Base-by-base conservation (phyloP, 2,888 invertebrate species). In the Eueremaeus valkanovi region DNA sequence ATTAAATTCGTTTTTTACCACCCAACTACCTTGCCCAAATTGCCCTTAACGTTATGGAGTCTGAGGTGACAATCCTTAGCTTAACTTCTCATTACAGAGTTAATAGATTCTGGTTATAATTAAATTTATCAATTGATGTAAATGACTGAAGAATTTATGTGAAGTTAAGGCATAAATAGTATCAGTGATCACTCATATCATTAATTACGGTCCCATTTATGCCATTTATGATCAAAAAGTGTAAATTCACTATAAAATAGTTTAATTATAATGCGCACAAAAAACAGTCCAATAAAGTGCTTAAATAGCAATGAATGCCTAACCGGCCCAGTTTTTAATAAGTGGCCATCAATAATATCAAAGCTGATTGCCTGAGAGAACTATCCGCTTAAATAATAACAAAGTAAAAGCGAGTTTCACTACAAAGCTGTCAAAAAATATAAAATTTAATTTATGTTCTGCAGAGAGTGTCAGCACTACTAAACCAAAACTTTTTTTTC, bases 361-460 rank as follows among this genome's bases (percentile, higher is more conserved):
- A 21, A 58, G 24, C 27, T 27, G 6, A 21, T 58, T 58, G 58
- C 58, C 58, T 58, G 9, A 24, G 16, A 58, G 58, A 24, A 8
- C 58, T 58, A 27, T 58, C 58, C 11, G 58, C 27, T 58, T 58
- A 58, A 58, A 58, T 24, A 58, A 58, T 58, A 16, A 27, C 58
- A 27, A 27, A 29, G 16, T 58, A 18, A 3, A 24, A 6, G 21
- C 21, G 21, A 5, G 9, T 58, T 58, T 58, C 21, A 58, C 27
- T 24, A 58, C 58, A 24, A 58, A 16, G 24, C 58, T 58, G 27
- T 58, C 58, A 58, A 24, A 58, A 58, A 58, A 58, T 5, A 58
- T 58, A 24, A 58, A 58, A 58, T 58, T 58, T 58, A 58, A 58
- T 58, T 58, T 58, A 58, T 58, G 58, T 58, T 21, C 6, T 27